Base-by-base conservation (phyloP, 1,140 invertebrate species). In the Protaetia brevitarsis region DNA sequence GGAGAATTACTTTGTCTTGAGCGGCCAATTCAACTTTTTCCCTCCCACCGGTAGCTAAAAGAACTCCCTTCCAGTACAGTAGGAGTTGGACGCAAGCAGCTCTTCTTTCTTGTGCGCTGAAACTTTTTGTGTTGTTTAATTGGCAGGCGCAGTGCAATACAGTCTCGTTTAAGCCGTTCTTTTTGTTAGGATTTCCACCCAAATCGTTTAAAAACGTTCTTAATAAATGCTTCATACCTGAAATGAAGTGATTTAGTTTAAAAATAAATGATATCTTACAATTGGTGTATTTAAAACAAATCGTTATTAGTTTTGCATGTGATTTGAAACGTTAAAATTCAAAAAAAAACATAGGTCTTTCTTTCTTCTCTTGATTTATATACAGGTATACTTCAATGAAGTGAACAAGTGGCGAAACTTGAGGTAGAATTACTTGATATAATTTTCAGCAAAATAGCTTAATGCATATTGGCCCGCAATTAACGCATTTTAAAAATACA, bases 101-200 rank as follows among this genome's bases (percentile, higher is more conserved):
- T 63, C 86, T 75, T 27, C 85, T 70, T 73, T 87, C 84, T 72
- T 85, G 83, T 6, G 86, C 84, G 27, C 84, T 81, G 41, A 80
- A 80, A 70, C 79, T 80, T 75, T 82, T 79, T 34, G 78, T 81
- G 58, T 80, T 71, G 31, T 78, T 77, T 36, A 87, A 79, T 69
- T 83, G 82, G 72, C 86, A 89, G 4, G 86, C 85, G 71, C 81
- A 82, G 74, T 89, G 88, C 31, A 89, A 76, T 1, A 84, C 82
- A 2, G 84, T 88, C 74, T 89, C 87, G 73, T 89, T 87, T 29
- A 79, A 76, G 21, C 77, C 81, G 77, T 90, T 90, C 59, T 83
- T 85, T 74, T 89, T 89, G 76, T 89, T 89, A 10, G 87, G 88
- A 76, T 89, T 89, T 21, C 87, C 88, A 41, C 83, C 82, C 51